Evolutionary conservation across 1,140 invertebrate species (phyloP).

Genomic region (Stenopsyche tienmushanensis): DNA sequence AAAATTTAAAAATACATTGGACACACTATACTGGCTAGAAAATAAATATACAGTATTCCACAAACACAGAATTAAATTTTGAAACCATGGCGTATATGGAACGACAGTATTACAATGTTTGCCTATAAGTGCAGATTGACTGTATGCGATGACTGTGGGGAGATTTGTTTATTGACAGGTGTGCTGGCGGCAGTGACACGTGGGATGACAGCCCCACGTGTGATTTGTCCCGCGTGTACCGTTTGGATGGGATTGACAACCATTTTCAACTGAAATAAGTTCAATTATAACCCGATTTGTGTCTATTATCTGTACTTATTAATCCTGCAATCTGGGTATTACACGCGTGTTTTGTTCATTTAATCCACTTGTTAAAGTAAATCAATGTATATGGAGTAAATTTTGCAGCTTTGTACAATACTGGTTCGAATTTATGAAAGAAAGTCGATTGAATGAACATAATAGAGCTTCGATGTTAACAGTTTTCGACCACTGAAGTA

Average conservation of each 20-base stretch:
- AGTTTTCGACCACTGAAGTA: neutral
- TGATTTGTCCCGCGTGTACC: conserved; percentile 22
- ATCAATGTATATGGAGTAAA: too few species aligned
- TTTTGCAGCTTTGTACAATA: too few species aligned
- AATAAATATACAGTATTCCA: too few species aligned
- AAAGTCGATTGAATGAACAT: neutral
- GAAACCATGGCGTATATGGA: too few species aligned
- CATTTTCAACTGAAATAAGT: neutral
- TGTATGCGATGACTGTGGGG: conserved; percentile 16
- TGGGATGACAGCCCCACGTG: conserved; percentile 7
- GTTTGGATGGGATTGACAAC: conserved; percentile 11
- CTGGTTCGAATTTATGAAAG: too few species aligned
- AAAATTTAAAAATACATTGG: too few species aligned
- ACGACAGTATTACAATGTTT: conserved; percentile 10
- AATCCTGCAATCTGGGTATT: too few species aligned
- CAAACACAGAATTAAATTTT: too few species aligned
- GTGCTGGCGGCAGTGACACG: conserved; percentile 26
- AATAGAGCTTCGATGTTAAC: conserved; percentile 3
- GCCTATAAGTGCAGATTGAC: conserved; percentile 20
- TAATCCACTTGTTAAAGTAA: too few species aligned
- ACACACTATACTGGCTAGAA: too few species aligned
- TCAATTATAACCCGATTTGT: neutral
- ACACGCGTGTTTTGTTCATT: too few species aligned
- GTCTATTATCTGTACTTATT: neutral
- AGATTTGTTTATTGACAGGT: conserved; percentile 30